phyloP scores from a whole-genome alignment of 2,113 vertebrate genomes.

The Dendropsophus ebraccatus region DNA sequence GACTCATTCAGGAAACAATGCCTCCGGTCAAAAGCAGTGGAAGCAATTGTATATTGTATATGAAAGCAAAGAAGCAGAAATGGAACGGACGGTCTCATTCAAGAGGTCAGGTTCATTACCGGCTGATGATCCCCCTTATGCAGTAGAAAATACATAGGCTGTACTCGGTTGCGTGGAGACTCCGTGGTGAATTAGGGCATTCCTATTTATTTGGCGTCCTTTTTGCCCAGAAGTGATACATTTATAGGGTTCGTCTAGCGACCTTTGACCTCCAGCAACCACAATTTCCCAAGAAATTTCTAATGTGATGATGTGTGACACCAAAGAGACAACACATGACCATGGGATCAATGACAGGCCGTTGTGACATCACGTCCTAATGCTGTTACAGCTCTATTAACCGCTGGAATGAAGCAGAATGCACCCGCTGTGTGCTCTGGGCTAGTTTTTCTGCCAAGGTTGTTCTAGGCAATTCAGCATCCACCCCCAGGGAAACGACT shows the following conservation, averaged over 20 bases:
- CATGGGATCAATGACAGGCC: conserved; percentile 21
- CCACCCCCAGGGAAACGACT: conserved; percentile 25
- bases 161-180: not conserved
- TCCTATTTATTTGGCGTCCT: not conserved
- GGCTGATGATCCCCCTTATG: not conserved
- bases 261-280: conserved; percentile 19
- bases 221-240: conserved; percentile 2
- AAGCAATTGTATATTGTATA: not conserved
- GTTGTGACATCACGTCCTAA: conserved; percentile 29
- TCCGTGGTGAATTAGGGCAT: not conserved
- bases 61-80: not conserved
- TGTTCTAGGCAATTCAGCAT: conserved; percentile 37
- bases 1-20: conserved; percentile 17
- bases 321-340: conserved; percentile 17
- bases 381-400: conserved; percentile 42
- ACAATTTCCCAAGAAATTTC: not conserved
- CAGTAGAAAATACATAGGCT: not conserved
- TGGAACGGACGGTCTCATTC: not conserved
- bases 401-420: conserved; percentile 18
- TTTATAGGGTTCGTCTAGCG: not conserved
- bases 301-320: conserved; percentile 24
- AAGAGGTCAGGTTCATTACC: not conserved
- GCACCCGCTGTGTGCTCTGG: conserved; percentile 29
- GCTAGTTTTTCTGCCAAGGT: conserved; percentile 22
- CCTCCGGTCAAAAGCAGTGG: not conserved